A percentile compares a stretch with the other conserved stretches of the same genome.
These are phyloP conservation scores for Drosophila parvula DNA, from an alignment of 1,140 invertebrate genomes.

Conservation along the genomic window DNA sequence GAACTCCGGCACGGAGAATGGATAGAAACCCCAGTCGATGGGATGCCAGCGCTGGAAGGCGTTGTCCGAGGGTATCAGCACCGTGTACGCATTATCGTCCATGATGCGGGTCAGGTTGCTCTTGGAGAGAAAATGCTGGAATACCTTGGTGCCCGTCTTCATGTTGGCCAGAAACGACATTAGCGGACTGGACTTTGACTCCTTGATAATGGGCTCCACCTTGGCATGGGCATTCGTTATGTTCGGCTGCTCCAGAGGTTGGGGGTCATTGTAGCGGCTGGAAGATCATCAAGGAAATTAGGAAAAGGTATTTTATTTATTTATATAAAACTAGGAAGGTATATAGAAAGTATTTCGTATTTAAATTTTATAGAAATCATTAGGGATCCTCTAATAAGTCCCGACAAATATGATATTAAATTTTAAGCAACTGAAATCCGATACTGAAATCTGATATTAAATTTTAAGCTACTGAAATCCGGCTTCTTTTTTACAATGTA, in stretches of 20 bases:
- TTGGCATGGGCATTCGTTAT: conserved; percentile 80
- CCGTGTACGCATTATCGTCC: conserved; percentile 87
- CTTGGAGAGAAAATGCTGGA: conserved; percentile 87
- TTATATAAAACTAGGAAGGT: too few relatives aligned
- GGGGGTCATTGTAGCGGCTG: conserved; percentile 83
- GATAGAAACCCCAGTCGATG: conserved; percentile 89
- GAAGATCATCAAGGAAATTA: not conserved
- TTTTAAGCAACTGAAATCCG: too few relatives aligned
- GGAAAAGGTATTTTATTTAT: too few relatives aligned
- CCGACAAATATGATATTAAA: too few relatives aligned
- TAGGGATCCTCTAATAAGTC: too few relatives aligned
- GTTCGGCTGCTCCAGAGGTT: conserved; percentile 81
- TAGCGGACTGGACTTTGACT: conserved; percentile 86
- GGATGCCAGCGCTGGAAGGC: conserved; percentile 88
- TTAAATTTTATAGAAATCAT: not conserved
- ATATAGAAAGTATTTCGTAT: too few relatives aligned
- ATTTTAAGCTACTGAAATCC: too few relatives aligned
- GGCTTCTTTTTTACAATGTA: too few relatives aligned
- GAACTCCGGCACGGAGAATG: conserved; percentile 88
- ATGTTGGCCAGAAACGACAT: conserved; percentile 86
- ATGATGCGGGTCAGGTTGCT: conserved; percentile 86
- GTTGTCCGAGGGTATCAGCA: conserved; percentile 87
- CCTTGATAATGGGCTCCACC: conserved; percentile 83
- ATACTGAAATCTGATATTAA: too few relatives aligned
- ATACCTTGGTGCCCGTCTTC: conserved; percentile 87